Percentiles rank a stretch among this genome's conserved stretches.
Evolutionary conservation across 1,140 invertebrate genomes (phyloP).

Genomic region (Uloborus diversus): DNA sequence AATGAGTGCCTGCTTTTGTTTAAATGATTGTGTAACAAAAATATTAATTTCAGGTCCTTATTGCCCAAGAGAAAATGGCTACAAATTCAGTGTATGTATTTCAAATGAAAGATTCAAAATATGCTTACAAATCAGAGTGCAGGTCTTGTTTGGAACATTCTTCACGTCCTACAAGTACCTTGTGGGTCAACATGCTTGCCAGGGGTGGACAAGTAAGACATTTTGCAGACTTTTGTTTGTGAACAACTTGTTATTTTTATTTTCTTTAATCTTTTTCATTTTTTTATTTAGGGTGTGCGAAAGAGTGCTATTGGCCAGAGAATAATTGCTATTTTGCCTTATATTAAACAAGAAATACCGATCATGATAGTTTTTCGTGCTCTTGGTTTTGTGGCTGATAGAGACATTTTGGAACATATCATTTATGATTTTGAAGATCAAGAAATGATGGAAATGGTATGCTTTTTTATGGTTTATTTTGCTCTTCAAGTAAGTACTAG

Average conservation of each 20-base stretch:
- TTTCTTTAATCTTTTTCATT: not conserved
- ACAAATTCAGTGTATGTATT: slow-evolving; percentile 99
- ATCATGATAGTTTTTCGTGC: slow-evolving; percentile 98
- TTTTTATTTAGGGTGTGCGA: slow-evolving; percentile 80
- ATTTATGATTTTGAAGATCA: slow-evolving; percentile 99
- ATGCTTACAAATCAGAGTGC: slow-evolving; percentile 96
- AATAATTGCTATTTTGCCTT: slow-evolving; percentile 96
- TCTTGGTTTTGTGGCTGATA: slow-evolving; percentile 96
- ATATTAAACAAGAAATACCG: slow-evolving; percentile 99
- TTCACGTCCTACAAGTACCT: slow-evolving; percentile 90
- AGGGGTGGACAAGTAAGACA: slow-evolving; percentile 78
- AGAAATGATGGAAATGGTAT: slow-evolving; percentile 99
- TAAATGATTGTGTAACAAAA: not conserved
- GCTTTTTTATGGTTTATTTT: no score
- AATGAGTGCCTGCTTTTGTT: not conserved
- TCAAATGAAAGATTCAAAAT: slow-evolving; percentile 94
- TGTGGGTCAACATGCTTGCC: slow-evolving; percentile 99
- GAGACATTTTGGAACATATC: slow-evolving; percentile 98
- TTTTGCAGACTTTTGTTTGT: not conserved
- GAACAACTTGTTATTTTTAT: not conserved
- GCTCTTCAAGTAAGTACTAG: no score
- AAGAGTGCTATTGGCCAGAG: slow-evolving; percentile 98
- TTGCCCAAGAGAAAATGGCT: slow-evolving; percentile 99
- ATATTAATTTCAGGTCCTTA: slow-evolving; percentile 74
- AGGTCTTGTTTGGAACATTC: slow-evolving; percentile 94